Evolutionary conservation across 53 echinoderm and acorn worm genomes (phyloP).

Genomic region (Astropecten irregularis): DNA sequence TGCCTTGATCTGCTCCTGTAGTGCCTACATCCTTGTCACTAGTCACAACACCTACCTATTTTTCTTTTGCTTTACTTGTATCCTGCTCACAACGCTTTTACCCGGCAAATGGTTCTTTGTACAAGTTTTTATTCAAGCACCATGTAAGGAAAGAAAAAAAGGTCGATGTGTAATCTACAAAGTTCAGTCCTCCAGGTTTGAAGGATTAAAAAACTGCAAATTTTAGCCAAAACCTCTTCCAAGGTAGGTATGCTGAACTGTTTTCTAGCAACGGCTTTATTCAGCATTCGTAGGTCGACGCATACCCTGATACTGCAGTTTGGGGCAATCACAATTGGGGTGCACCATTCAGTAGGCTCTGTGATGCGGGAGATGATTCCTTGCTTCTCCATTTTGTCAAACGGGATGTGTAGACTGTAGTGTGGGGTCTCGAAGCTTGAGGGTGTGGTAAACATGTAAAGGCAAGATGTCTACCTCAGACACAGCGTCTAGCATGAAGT

Average conservation of each 20-base stretch:
- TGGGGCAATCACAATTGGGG: slow-evolving; percentile 33
- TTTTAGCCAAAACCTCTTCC: slow-evolving; percentile 3
- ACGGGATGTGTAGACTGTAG: neutral
- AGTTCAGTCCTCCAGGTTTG: too few species aligned
- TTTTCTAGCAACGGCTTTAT: slow-evolving; percentile 22
- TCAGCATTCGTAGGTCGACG: slow-evolving; percentile 19
- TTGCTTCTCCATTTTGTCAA: slow-evolving; percentile 15
- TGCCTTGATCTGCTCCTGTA: too few species aligned
- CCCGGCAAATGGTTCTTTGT: too few species aligned
- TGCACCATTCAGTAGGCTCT: slow-evolving; percentile 18
- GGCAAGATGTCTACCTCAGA: slow-evolving; percentile 12
- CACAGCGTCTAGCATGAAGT: neutral
- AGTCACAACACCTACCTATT: too few species aligned
- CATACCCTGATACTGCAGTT: slow-evolving; percentile 5
- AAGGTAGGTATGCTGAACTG: slow-evolving; percentile 15
- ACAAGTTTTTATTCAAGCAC: too few species aligned
- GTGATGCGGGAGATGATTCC: slow-evolving; percentile 18
- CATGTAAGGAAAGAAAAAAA: too few species aligned
- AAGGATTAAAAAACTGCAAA: too few species aligned
- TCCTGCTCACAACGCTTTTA: too few species aligned
- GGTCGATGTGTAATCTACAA: too few species aligned
- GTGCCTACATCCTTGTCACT: too few species aligned
- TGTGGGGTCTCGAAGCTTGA: neutral
- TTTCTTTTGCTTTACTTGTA: too few species aligned
- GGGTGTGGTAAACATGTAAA: neutral